Evolutionary conservation across 2,888 invertebrate genomes (phyloP).

Genomic region (Eristalis tenax): DNA sequence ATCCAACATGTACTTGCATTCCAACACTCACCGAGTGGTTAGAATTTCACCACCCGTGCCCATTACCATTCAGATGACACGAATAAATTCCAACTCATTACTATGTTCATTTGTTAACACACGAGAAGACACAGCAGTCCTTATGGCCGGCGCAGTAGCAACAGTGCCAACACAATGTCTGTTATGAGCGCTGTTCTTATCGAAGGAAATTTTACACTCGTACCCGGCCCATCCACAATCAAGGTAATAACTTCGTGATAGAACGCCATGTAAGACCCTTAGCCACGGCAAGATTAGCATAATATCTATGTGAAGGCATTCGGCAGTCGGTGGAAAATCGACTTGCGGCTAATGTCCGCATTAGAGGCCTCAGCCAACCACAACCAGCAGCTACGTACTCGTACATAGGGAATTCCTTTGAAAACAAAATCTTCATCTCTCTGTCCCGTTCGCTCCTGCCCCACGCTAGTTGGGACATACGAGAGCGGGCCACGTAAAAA

Average conservation of each 20-base stretch:
- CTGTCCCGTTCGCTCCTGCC: background rate
- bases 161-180: conserved; percentile 9
- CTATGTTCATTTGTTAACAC: conserved; percentile 45
- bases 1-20: background rate
- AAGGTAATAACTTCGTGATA: conserved; percentile 67
- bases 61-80: conserved; percentile 9
- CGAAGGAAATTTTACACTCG: conserved; percentile 50
- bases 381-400: background rate
- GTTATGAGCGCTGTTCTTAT: conserved; percentile 42
- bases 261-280: conserved; percentile 48
- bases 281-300: conserved; percentile 60
- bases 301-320: conserved; percentile 69
- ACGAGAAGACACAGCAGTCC: conserved; percentile 10
- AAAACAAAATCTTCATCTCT: conserved; percentile 32
- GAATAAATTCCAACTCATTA: conserved; percentile 58
- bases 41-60: background rate
- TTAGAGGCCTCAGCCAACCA: conserved; percentile 35
- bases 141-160: conserved; percentile 22
- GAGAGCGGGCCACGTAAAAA: conserved; percentile 50
- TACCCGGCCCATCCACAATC: conserved; percentile 49
- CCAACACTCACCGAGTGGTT: background rate
- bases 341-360: conserved; percentile 64
- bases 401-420: conserved; percentile 58
- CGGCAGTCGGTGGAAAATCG: conserved; percentile 29
- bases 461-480: background rate